phyloP scores from a whole-genome alignment of 2,797 vertebrate species.

The Sebastiscus tertius region DNA sequence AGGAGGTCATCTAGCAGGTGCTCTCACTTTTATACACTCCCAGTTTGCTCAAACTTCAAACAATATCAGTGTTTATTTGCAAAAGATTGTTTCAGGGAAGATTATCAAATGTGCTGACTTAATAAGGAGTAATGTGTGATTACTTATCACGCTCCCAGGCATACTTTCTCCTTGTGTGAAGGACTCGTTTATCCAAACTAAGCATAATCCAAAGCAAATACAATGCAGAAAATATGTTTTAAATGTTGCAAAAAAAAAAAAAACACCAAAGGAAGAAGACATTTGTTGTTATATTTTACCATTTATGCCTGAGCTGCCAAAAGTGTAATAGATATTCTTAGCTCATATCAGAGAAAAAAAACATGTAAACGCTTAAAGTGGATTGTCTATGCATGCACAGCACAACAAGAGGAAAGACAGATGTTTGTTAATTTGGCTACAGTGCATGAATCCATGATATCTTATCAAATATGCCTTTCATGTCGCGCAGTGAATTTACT shows the following conservation, averaged over 20 bases:
- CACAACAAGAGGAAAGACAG: conserved; percentile 1
- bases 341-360: not conserved
- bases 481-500: conserved; percentile 4
- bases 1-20: not conserved
- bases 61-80: conserved; percentile 48
- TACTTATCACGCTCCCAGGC: conserved; percentile 51
- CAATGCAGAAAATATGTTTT: not conserved
- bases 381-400: not conserved
- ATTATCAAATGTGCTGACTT: conserved; percentile 44
- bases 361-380: not conserved
- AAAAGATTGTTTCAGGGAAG: conserved; percentile 52
- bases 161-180: conserved; percentile 60
- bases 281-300: not conserved
- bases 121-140: conserved; percentile 35
- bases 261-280: not conserved
- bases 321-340: not conserved
- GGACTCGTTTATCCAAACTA: conserved; percentile 31
- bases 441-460: not conserved
- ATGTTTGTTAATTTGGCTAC: conserved; percentile 17
- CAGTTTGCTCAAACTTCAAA: conserved; percentile 4
- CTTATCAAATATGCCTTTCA: conserved; percentile 13
- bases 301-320: not conserved
- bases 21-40: conserved; percentile 57
- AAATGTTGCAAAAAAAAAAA: not conserved
- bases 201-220: conserved; percentile 6